Evolutionary conservation across 2,888 invertebrate genomes (phyloP).

Genomic region (Hipparchia semele): DNA sequence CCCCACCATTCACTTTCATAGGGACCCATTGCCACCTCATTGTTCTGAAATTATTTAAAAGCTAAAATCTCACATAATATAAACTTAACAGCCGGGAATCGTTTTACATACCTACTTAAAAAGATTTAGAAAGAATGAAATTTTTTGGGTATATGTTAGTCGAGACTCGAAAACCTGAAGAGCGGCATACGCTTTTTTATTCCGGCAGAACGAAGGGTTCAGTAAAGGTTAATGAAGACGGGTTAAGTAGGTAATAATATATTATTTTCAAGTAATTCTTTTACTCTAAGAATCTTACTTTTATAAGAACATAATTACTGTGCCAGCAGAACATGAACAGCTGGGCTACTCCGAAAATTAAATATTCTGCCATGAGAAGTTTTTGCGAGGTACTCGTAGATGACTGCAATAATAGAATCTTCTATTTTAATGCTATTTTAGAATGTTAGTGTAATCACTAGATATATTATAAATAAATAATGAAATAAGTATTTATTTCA

Average conservation of each 20-base stretch:
- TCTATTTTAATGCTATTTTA: neutral
- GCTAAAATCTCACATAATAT: neutral
- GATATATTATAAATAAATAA: neutral
- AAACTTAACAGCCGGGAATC: neutral
- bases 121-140: too few relatives aligned
- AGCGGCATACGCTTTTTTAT: too few relatives aligned
- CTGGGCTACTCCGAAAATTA: constrained; percentile 69
- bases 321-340: constrained; percentile 74
- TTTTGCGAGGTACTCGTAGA: constrained; percentile 62
- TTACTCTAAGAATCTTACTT: constrained; percentile 50
- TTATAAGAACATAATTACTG: constrained; percentile 64
- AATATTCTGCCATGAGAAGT: constrained; percentile 65
- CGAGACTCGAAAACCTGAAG: too few relatives aligned
- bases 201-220: too few relatives aligned
- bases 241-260: too few relatives aligned
- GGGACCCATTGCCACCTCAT: constrained; percentile 57
- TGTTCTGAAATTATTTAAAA: constrained; percentile 50
- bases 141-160: too few relatives aligned
- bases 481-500: neutral
- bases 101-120: too few relatives aligned
- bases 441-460: neutral
- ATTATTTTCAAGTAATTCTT: too few relatives aligned
- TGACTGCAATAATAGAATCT: constrained; percentile 49
- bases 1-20: constrained; percentile 70
- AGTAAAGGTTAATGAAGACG: too few relatives aligned